phyloP scores from a whole-genome alignment of 2,113 vertebrate species.

The Thinocorus orbignyianus region DNA sequence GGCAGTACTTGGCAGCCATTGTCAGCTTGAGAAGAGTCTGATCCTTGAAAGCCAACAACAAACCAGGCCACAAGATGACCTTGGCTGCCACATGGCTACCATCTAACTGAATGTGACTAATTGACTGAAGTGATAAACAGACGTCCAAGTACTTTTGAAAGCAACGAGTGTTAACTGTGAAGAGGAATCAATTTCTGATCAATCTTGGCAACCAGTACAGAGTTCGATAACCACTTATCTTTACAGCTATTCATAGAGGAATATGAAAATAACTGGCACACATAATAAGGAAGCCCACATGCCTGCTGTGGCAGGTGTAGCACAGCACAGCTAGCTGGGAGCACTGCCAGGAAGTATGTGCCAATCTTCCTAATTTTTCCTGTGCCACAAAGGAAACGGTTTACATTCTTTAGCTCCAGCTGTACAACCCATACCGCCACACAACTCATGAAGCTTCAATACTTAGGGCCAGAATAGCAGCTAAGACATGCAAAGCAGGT shows the following conservation, averaged over 20 bases:
- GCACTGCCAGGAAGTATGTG: neutral
- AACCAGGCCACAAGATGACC: neutral
- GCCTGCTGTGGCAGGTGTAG: neutral
- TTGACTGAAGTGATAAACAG: neutral
- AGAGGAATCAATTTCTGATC: neutral
- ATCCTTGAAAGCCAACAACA: neutral
- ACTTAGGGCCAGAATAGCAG: neutral
- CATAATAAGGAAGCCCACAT: rapidly evolving
- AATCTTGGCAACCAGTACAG: neutral
- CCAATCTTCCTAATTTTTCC: neutral
- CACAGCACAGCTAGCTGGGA: neutral
- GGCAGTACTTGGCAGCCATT: neutral
- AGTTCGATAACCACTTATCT: neutral
- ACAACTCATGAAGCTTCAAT: neutral
- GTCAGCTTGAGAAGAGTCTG: neutral
- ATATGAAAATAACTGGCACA: neutral
- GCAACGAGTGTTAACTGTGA: neutral
- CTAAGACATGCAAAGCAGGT: neutral
- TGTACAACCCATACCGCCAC: rapidly evolving
- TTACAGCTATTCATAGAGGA: neutral
- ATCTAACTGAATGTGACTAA: neutral
- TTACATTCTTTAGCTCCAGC: neutral
- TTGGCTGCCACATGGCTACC: rapidly evolving
- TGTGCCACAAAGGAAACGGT: neutral
- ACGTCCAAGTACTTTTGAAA: neutral